Conservation (phyloP, 2,888 invertebrate species). For the Nudaria mundana region DNA sequence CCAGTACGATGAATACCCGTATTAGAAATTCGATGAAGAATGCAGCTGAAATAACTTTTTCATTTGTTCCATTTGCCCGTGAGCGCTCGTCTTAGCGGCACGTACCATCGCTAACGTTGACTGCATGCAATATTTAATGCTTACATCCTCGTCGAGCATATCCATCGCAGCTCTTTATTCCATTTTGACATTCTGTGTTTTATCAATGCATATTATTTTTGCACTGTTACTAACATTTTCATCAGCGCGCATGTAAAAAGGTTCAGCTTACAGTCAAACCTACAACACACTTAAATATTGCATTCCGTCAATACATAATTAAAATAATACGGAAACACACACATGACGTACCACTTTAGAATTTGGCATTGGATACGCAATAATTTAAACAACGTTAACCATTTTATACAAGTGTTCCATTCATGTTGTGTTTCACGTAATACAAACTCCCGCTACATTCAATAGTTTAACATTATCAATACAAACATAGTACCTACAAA, state of each 20-base stretch:
- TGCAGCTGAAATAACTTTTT: conserved; percentile 54
- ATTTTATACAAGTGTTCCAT: conserved; percentile 16
- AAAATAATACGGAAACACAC: conserved; percentile 46
- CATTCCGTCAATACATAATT: conserved; percentile 72
- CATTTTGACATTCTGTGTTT: conserved; percentile 55
- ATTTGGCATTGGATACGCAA: conserved; percentile 34
- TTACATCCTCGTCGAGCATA: conserved; percentile 63
- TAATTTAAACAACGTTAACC: conserved; percentile 12
- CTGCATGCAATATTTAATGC: conserved; percentile 82
- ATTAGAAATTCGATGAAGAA: no score
- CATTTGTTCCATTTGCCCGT: conserved; percentile 65
- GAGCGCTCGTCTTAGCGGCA: conserved; percentile 71
- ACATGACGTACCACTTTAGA: conserved; percentile 50
- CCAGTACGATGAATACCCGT: no score
- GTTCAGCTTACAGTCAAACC: conserved; percentile 52
- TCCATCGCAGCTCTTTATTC: conserved; percentile 59
- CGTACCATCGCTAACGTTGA: conserved; percentile 76
- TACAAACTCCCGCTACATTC: conserved; percentile 28
- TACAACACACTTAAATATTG: conserved; percentile 76
- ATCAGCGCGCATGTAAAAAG: conserved; percentile 60
- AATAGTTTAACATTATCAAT: conserved; percentile 30
- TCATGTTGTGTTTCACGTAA: conserved; percentile 19
- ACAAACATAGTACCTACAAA: conserved; percentile 37
- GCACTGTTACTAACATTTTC: conserved; percentile 55
- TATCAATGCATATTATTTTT: conserved; percentile 58